A percentile compares a stretch with the other conserved stretches of the same genome.
These are phyloP conservation scores for Albula glossodonta DNA, from an alignment of 2,113 vertebrate species.

Conservation along the genomic window DNA sequence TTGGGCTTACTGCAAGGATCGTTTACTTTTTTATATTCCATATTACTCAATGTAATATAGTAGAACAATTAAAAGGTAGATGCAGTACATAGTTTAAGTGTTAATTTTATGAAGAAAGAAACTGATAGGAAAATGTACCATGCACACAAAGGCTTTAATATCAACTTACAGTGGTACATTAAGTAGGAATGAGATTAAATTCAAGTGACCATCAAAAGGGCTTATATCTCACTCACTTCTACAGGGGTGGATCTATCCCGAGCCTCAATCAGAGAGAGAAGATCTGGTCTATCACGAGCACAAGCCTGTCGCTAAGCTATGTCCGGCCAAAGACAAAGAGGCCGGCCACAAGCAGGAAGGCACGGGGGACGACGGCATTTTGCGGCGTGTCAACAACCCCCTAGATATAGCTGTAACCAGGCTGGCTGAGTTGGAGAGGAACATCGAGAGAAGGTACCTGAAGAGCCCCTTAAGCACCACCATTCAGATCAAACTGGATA, in stretches of 20 bases:
- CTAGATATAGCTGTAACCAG: constrained; percentile 91
- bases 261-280: constrained; percentile 83
- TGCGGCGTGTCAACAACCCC: constrained; percentile 84
- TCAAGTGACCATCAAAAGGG: neutral
- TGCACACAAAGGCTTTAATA: neutral
- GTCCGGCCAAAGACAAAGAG: constrained; percentile 73
- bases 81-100: neutral
- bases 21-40: neutral
- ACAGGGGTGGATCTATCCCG: constrained; percentile 86
- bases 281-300: constrained; percentile 89
- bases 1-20: neutral
- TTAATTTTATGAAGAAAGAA: neutral
- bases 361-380: constrained; percentile 67
- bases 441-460: constrained; percentile 94
- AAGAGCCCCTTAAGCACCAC: constrained; percentile 93
- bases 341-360: constrained; percentile 64
- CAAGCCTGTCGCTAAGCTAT: constrained; percentile 77
- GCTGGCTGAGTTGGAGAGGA: constrained; percentile 88
- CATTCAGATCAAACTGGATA: constrained; percentile 95
- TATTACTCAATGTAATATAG: neutral
- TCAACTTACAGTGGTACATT: too few species aligned
- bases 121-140: neutral
- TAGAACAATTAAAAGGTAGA: neutral
- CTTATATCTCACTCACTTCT: constrained; percentile 27
- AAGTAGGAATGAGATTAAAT: neutral